phyloP scores from a whole-genome alignment of 2,888 invertebrate genomes.

The Tortrix viridana region DNA sequence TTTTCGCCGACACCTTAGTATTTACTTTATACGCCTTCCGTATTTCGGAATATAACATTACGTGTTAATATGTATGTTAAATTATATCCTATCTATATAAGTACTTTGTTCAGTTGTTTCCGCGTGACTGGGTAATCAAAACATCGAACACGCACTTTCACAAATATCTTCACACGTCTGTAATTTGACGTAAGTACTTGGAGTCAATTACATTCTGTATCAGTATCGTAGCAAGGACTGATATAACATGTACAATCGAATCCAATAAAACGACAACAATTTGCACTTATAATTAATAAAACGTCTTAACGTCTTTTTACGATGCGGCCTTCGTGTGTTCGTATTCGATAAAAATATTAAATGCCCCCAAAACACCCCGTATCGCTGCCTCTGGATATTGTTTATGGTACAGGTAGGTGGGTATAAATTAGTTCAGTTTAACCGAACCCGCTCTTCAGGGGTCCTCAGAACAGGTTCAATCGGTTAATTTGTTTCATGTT shows the following conservation, averaged over 20 bases:
- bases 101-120: too few relatives aligned
- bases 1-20: too few relatives aligned
- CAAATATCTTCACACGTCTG: too few relatives aligned
- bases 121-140: too few relatives aligned
- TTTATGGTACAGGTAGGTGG: conserved; percentile 76
- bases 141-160: too few relatives aligned
- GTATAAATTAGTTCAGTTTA: conserved; percentile 82
- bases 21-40: too few relatives aligned
- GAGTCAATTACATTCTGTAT: too few relatives aligned
- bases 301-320: conserved; percentile 62
- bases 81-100: too few relatives aligned
- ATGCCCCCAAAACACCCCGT: conserved; percentile 59
- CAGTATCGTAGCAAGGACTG: too few relatives aligned
- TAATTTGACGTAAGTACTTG: too few relatives aligned
- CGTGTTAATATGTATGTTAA: too few relatives aligned
- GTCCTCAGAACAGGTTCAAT: conserved; percentile 77
- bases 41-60: too few relatives aligned
- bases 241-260: conserved; percentile 44
- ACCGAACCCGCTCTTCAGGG: conserved; percentile 79
- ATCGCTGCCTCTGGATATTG: conserved; percentile 64
- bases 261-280: conserved; percentile 56
- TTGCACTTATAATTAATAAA: conserved; percentile 59
- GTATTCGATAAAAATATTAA: conserved; percentile 61
- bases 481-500: conserved; percentile 78
- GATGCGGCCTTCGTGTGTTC: conserved; percentile 44